A percentile compares a stretch with the other conserved stretches of the same genome.
Conservation (phyloP, 2,888 invertebrate genomes). For the Melanargia galathea region DNA sequence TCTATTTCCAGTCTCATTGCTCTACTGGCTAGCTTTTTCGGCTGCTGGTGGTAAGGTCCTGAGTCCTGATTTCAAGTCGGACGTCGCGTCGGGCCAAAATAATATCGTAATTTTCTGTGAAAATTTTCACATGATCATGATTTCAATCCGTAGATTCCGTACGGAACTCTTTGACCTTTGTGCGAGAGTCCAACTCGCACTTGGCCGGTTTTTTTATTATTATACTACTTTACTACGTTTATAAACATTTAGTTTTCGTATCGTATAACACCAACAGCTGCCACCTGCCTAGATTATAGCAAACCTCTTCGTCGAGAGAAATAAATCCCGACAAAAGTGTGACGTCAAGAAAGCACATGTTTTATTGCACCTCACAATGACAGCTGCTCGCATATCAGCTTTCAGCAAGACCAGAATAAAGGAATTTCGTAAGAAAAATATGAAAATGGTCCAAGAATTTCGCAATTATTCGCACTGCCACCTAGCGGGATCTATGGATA, state of each 20-base stretch:
- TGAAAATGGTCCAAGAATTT: slow-evolving; percentile 27
- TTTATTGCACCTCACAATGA: not conserved
- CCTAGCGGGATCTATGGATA: slow-evolving; percentile 34
- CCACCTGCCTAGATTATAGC: not conserved
- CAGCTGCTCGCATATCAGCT: slow-evolving; percentile 11
- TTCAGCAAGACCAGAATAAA: slow-evolving; percentile 20
- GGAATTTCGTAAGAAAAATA: slow-evolving; percentile 30
- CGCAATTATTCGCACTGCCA: slow-evolving; percentile 29
- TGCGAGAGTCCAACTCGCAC: not conserved
- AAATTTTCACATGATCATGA: too few species aligned
- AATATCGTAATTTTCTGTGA: too few species aligned
- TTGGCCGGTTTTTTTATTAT: too few species aligned
- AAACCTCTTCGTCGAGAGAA: not conserved
- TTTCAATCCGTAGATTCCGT: too few species aligned
- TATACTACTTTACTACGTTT: too few species aligned
- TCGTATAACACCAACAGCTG: not conserved
- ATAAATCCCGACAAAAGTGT: not conserved
- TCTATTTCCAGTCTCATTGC: too few species aligned
- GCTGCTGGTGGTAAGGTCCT: too few species aligned
- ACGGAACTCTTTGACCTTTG: too few species aligned
- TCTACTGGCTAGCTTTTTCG: too few species aligned
- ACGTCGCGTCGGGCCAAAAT: too few species aligned
- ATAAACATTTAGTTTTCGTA: too few species aligned
- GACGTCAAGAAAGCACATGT: slow-evolving; percentile 8
- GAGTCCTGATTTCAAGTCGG: too few species aligned